These are phyloP conservation scores for Cryptoprocta ferox DNA, from an alignment of 2,797 vertebrate genomes.

Conservation along the genomic window DNA sequence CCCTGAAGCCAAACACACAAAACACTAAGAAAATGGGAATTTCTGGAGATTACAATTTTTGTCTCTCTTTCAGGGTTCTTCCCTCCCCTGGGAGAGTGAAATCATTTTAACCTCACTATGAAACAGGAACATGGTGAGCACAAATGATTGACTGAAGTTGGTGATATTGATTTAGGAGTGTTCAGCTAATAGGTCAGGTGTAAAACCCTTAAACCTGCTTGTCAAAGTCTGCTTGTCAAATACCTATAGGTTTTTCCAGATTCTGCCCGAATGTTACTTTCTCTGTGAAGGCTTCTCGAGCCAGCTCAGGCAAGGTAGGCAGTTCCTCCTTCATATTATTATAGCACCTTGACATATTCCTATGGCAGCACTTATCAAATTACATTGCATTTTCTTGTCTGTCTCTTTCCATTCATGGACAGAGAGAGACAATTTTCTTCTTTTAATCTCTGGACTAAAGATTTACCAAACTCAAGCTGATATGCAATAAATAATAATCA, in stretches of 20 bases:
- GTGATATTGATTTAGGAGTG: constrained; percentile 65
- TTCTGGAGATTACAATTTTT: constrained; percentile 66
- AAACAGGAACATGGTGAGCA: constrained; percentile 50
- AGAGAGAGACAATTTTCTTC: not conserved
- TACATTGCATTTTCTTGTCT: not conserved
- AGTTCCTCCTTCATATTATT: not conserved
- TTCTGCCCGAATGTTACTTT: constrained; percentile 56
- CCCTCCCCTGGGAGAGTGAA: constrained; percentile 48
- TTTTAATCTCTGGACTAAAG: constrained; percentile 21
- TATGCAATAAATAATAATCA: constrained; percentile 23
- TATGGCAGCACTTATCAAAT: not conserved
- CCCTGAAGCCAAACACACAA: constrained; percentile 67
- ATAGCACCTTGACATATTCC: not conserved
- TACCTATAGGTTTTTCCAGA: constrained; percentile 52
- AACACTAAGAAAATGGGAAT: constrained; percentile 71
- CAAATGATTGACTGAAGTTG: constrained; percentile 63
- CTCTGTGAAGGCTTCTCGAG: not conserved
- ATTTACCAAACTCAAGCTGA: constrained; percentile 6
- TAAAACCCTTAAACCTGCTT: constrained; percentile 69
- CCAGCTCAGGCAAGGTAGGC: constrained; percentile 6
- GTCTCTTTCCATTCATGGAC: not conserved
- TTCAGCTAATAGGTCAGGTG: constrained; percentile 55
- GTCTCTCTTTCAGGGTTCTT: constrained; percentile 58
- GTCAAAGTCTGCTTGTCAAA: constrained; percentile 64
- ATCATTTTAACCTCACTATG: constrained; percentile 60